Evolutionary conservation across 2,888 invertebrate species (phyloP).

Genomic region (Glyphotaelius pellucidus): DNA sequence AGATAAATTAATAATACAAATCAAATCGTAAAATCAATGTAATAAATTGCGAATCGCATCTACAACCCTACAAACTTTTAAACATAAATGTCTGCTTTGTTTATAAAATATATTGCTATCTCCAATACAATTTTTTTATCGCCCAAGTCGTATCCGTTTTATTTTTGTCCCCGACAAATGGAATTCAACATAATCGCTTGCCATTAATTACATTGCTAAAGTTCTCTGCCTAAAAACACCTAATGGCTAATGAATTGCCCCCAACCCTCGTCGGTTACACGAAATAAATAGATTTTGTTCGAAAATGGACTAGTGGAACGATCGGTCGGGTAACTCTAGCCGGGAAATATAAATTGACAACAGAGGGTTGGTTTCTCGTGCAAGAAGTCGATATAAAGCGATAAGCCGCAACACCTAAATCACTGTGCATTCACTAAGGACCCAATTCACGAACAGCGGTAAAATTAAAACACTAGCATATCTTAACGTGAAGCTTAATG

Average conservation of each 20-base stretch:
- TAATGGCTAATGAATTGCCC: neutral
- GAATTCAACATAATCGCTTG: neutral
- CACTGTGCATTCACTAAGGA: neutral
- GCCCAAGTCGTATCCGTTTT: neutral
- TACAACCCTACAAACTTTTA: neutral
- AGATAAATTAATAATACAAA: no score
- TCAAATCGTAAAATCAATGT: neutral
- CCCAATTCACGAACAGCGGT: neutral
- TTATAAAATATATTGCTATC: neutral
- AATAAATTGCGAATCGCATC: neutral
- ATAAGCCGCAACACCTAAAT: neutral
- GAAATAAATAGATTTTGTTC: conserved; percentile 4
- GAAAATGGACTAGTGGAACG: neutral
- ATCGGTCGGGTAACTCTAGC: neutral
- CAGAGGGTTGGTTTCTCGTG: neutral
- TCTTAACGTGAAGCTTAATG: no score
- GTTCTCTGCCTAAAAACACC: neutral
- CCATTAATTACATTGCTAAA: neutral
- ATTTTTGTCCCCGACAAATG: neutral
- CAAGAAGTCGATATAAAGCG: neutral
- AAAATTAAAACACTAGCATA: neutral
- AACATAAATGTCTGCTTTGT: neutral
- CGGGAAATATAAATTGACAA: conserved; percentile 3
- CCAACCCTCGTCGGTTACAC: neutral
- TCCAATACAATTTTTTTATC: neutral